A percentile compares a stretch with the other conserved stretches of the same genome.
Evolutionary conservation across 2,888 invertebrate species (phyloP).

Genomic region (Melinaea marsaeus): DNA sequence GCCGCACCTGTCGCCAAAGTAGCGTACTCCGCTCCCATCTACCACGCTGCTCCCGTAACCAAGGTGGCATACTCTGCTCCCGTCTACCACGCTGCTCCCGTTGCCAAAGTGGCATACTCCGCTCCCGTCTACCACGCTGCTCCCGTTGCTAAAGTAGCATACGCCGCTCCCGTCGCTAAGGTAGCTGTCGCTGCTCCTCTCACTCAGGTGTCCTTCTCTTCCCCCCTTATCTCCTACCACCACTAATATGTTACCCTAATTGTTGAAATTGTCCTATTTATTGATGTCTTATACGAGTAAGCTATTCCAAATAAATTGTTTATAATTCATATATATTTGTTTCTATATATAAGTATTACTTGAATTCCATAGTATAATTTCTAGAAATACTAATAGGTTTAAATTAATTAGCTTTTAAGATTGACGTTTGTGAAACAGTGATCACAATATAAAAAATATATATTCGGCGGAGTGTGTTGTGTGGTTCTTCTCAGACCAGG

Average conservation of each 20-base stretch:
- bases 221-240: slow-evolving; percentile 59
- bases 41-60: slow-evolving; percentile 34
- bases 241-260: slow-evolving; percentile 41
- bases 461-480: too few relatives aligned
- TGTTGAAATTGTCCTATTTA: too few relatives aligned
- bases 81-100: slow-evolving; percentile 35
- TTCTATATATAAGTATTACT: too few relatives aligned
- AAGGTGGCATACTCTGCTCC: slow-evolving; percentile 46
- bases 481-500: too few relatives aligned
- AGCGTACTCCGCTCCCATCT: slow-evolving; percentile 39
- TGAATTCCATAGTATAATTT: too few relatives aligned
- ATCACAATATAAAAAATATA: too few relatives aligned
- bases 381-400: too few relatives aligned
- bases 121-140: slow-evolving; percentile 38
- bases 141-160: slow-evolving; percentile 40
- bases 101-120: slow-evolving; percentile 37
- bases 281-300: too few relatives aligned
- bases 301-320: too few relatives aligned
- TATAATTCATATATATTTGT: too few relatives aligned
- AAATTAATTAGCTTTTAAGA: too few relatives aligned
- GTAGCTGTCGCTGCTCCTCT: slow-evolving; percentile 40
- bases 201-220: slow-evolving; percentile 53
- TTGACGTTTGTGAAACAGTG: too few relatives aligned
- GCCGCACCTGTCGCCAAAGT: slow-evolving; percentile 44
- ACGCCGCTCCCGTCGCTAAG: slow-evolving; percentile 38